phyloP scores from a whole-genome alignment of 2,888 invertebrate genomes.

The Scrobipalpa costella region DNA sequence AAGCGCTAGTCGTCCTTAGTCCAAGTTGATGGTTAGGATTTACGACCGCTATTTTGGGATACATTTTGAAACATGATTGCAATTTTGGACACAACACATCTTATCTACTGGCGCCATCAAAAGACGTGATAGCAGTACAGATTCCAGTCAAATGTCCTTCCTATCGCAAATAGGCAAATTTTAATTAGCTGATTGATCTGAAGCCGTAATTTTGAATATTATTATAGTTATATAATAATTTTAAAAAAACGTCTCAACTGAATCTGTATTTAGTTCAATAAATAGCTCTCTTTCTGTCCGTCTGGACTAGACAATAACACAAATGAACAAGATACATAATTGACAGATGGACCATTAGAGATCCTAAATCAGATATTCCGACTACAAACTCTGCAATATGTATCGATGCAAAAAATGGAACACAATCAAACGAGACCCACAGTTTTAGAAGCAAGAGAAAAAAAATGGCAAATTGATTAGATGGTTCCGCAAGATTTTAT shows the following conservation, averaged over 20 bases:
- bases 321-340: neutral
- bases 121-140: too few relatives aligned
- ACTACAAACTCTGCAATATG: neutral
- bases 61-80: neutral
- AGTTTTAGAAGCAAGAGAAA: neutral
- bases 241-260: too few relatives aligned
- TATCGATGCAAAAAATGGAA: constrained; percentile 14
- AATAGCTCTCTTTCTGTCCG: too few relatives aligned
- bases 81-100: neutral
- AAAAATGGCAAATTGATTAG: neutral
- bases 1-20: too few relatives aligned
- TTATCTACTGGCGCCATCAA: neutral
- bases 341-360: neutral
- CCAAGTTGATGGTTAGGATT: too few relatives aligned
- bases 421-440: constrained; percentile 14
- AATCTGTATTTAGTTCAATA: too few relatives aligned
- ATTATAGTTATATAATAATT: too few relatives aligned
- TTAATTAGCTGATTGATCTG: too few relatives aligned
- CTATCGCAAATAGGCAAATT: neutral
- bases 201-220: too few relatives aligned
- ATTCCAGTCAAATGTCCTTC: neutral
- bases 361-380: constrained; percentile 14
- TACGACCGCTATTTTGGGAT: too few relatives aligned
- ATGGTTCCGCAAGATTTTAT: neutral
- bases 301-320: too few relatives aligned